Base-by-base conservation (phyloP, 1,140 invertebrate genomes). In the Pseudachorutes palmiensis region DNA sequence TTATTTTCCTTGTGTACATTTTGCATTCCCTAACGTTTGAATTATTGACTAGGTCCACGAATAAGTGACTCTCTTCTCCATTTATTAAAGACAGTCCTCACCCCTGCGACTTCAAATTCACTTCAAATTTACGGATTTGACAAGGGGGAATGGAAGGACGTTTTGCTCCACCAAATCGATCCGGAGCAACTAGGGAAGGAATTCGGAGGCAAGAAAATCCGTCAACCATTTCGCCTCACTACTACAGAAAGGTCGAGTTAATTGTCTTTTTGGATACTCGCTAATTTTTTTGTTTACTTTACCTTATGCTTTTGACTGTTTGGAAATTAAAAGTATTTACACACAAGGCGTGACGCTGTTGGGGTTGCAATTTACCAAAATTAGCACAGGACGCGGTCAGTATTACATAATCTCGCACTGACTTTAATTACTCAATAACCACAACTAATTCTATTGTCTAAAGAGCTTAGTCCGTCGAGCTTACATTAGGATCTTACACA, bases 111-210 rank as follows among this genome's bases (percentile, higher is more conserved):
- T 3, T 16, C 12, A 9, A 55, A 55, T 12, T 9, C 51, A 26
- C 51, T 55, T 3, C 12, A 55, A 24, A 55, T 55, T 22, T 55
- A 16, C 24, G 51, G 51, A 9, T 55, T 14, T 22, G 24, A 55
- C 51, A 55, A 55, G 24, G 51, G 51, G 24, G 51, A 55, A 24
- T 55, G 51, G 51, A 55, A 55, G 24, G 51, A 55, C 24, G 12
- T 16, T 5, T 22, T 55, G 24, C 24, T 55, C 3, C 12, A 14
- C 12, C 24, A 19, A 5, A 26, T 55, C 24, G 51, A 55, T 55
- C 51, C 51, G 12, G 5, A 55, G 5, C 12, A 55, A 22, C 24
- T 55, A 3, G 24, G 51, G 3, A 55, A 9, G 24, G 51, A 55
- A 55, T 55, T 55, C 51, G 51, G 51, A 5, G 51, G 51, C 12